A percentile compares a stretch with the other conserved stretches of the same genome.
Conservation (phyloP, 2,888 invertebrate genomes). For the Epinotia ramella region DNA sequence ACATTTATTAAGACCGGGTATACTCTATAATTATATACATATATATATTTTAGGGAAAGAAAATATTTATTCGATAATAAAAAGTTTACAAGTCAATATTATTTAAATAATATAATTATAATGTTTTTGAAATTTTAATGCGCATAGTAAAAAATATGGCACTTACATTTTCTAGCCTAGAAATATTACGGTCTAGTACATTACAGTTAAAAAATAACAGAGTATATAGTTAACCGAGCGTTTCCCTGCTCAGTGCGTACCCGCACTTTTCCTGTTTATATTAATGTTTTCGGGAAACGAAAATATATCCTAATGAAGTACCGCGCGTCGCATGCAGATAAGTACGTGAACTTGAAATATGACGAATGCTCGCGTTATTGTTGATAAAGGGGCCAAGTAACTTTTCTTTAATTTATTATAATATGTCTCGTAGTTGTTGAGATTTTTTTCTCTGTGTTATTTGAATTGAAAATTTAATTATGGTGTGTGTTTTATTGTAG, state of each 20-base stretch:
- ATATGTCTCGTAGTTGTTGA: background rate
- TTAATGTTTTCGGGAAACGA: constrained; percentile 63
- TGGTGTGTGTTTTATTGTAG: background rate
- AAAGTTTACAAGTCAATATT: no score
- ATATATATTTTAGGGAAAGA: no score
- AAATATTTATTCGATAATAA: no score
- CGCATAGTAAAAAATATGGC: no score
- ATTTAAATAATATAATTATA: no score
- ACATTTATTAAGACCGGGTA: no score
- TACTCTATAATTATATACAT: no score
- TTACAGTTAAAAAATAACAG: background rate
- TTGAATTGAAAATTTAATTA: constrained; percentile 24
- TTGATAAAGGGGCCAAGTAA: background rate
- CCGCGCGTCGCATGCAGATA: constrained; percentile 64
- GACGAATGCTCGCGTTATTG: constrained; percentile 20
- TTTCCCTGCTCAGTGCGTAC: constrained; percentile 52
- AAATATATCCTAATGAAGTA: constrained; percentile 69
- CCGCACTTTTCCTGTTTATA: constrained; percentile 53
- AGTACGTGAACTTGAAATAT: constrained; percentile 49
- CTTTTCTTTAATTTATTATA: no score
- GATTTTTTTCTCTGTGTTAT: background rate
- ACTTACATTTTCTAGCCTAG: no score
- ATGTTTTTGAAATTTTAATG: no score
- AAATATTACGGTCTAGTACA: background rate
- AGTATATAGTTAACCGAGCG: constrained; percentile 28